Conservation (phyloP, 1,140 invertebrate genomes). For the Brachionus rubens region DNA sequence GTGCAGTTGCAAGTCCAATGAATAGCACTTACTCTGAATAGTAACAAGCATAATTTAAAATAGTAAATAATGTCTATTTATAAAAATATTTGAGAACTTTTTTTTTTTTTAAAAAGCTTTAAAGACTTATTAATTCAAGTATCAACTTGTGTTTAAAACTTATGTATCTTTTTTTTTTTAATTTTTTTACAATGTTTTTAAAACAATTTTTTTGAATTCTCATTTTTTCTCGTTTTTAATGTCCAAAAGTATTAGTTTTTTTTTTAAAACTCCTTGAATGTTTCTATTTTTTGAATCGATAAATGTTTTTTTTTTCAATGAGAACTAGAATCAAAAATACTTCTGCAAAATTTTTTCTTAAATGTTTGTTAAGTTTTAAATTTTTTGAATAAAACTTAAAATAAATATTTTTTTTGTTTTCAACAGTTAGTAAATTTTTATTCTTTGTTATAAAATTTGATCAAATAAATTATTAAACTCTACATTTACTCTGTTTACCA, state of each 20-base stretch:
- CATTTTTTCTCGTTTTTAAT: neutral
- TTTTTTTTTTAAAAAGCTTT: neutral
- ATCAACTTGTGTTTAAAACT: no score
- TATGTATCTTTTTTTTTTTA: neutral
- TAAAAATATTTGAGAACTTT: neutral
- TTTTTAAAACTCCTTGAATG: neutral
- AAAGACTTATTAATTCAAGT: neutral
- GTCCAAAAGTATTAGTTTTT: slow-evolving; percentile 44
- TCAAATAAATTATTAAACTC: no score
- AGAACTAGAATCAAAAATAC: no score
- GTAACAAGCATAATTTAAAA: neutral
- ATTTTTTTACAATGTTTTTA: slow-evolving; percentile 7
- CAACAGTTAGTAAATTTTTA: no score
- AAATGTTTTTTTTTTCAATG: no score
- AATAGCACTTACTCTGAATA: slow-evolving; percentile 43
- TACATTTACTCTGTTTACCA: no score
- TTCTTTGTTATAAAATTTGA: no score
- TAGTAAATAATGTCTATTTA: slow-evolving; percentile 26
- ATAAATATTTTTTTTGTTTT: no score
- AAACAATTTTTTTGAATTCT: neutral
- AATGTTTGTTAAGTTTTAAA: no score
- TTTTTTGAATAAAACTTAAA: no score
- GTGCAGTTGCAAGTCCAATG: slow-evolving; percentile 28
- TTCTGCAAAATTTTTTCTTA: no score
- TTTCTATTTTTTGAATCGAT: slow-evolving; percentile 17